Evolutionary conservation across 2,113 vertebrate species (phyloP).

Genomic region (Macaca nemestrina): DNA sequence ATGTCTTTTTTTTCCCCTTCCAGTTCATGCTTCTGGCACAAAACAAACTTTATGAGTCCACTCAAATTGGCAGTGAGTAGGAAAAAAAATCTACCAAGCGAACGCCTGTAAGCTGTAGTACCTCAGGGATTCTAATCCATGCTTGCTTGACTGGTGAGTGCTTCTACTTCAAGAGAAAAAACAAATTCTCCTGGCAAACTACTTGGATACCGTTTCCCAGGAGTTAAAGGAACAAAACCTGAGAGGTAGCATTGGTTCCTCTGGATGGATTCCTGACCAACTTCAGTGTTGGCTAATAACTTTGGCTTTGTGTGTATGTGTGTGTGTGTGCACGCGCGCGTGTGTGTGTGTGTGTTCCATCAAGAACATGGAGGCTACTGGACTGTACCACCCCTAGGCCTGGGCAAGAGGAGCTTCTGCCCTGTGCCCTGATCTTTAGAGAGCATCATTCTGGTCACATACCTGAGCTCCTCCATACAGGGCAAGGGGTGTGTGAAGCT

Average conservation of each 20-base stretch:
- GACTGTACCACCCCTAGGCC: fast-evolving
- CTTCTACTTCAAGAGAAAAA: neutral
- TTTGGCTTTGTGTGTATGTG: neutral
- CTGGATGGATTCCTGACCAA: neutral
- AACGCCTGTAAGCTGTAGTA: neutral
- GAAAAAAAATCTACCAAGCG: neutral
- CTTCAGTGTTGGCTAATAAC: neutral
- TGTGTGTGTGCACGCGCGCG: too few relatives aligned
- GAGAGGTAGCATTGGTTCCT: neutral
- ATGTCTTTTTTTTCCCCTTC: too few relatives aligned
- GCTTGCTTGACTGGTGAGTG: neutral
- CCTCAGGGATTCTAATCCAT: neutral
- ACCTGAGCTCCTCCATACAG: neutral
- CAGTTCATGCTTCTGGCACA: neutral
- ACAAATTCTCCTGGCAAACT: neutral
- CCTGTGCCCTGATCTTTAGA: neutral
- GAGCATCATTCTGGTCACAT: neutral
- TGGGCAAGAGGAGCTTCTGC: neutral
- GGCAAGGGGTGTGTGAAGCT: neutral
- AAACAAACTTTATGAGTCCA: neutral
- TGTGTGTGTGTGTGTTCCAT: neutral
- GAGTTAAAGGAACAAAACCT: neutral
- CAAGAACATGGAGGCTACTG: neutral
- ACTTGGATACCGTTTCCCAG: neutral
- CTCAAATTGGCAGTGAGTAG: neutral